Base-by-base conservation (phyloP, 2,797 vertebrate species). In the Aeoliscus strigatus region DNA sequence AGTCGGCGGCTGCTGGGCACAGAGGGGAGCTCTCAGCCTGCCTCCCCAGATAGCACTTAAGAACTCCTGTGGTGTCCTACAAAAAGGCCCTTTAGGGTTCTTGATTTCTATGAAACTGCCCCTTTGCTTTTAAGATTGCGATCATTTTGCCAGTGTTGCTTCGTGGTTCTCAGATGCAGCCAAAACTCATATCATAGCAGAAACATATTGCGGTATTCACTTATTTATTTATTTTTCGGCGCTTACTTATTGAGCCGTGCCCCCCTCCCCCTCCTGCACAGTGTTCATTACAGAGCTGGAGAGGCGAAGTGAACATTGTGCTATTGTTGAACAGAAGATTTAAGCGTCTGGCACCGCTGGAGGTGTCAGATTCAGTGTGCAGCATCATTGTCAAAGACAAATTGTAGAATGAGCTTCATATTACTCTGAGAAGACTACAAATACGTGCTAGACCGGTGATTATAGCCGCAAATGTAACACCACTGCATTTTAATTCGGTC, bases 321-420 rank as follows among this genome's bases (percentile, higher is more conserved):
- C 59, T 67, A 32, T 60, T 66, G 70, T 61, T 61, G 52, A 75
- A 65, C 75, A 68, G 58, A 71, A 57, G 53, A 75, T 73, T 71
- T 77, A 63, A 79, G 61, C 59, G 67, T 73, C 66, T 69, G 46
- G 51, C 62, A 47, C 64, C 31, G 59, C 73, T 76, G 67, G 63
- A 61, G 72, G 57, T 51, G 66, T 75, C 70, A 60, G 49, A 74
- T 75, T 75, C 75, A 60, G 51, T 27, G 50, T 48, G 55, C 55
- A 43, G 68, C 48, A 39, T 77, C 50, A 46, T 65, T 70, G 76
- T 69, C 42, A 66, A 65, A 82, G 70, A 74, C 66, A 67, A 70
- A 79, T 73, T 70, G 76, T 65, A 53, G 63, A 72, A 70, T 49
- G 45, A 73, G 64, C 59, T 75, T 78, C 70, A 80, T 67, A 47